Evolutionary conservation across 2,797 vertebrate species (phyloP).

Genomic region (Onychomys leucogaster): DNA sequence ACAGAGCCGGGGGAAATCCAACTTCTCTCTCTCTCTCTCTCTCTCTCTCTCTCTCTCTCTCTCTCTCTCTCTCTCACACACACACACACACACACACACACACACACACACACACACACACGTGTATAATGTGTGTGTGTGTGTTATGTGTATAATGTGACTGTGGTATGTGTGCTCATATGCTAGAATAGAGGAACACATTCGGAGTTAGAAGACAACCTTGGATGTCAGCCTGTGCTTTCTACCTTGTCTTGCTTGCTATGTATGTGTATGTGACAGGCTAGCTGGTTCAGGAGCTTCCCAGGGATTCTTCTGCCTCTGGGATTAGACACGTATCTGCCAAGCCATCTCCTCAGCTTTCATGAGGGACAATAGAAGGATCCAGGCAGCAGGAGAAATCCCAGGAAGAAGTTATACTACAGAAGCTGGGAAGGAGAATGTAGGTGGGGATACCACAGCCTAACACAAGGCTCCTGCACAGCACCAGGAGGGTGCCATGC

Average conservation of each 20-base stretch:
- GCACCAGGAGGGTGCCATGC: background rate
- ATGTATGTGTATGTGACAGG: background rate
- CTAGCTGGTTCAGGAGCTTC: background rate
- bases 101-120: too few relatives aligned
- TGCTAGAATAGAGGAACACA: background rate
- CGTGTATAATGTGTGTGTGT: too few relatives aligned
- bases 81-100: too few relatives aligned
- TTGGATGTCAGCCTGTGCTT: background rate
- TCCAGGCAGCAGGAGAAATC: background rate
- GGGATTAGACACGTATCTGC: background rate
- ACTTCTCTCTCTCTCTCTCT: background rate
- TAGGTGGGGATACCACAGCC: accelerated
- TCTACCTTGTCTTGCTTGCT: background rate
- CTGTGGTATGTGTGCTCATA: background rate
- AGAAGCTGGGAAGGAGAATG: background rate
- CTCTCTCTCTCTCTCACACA: too few relatives aligned
- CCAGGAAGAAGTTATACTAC: background rate
- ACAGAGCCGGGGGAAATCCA: background rate
- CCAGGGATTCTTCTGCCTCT: background rate
- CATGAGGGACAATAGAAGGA: background rate
- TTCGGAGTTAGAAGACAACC: background rate
- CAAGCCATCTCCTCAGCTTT: background rate
- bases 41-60: background rate
- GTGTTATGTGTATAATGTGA: background rate
- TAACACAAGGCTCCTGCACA: background rate